Percentiles rank a stretch among this genome's conserved stretches.
Evolutionary conservation across 1,140 invertebrate genomes (phyloP).

Genomic region (Sesamia nonagrioides): DNA sequence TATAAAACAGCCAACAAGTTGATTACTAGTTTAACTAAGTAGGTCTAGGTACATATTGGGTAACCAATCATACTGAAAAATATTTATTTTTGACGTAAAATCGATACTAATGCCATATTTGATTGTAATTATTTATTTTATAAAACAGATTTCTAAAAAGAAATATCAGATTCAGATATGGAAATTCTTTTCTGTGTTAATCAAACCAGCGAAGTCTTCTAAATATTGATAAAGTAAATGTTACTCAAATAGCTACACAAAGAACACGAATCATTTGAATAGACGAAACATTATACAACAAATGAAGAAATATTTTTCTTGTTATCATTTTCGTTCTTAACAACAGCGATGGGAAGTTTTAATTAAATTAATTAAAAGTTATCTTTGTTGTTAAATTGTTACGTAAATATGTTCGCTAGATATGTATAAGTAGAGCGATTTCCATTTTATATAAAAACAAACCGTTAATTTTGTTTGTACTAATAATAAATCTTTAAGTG

Average conservation of each 20-base stretch:
- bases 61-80: too few relatives aligned
- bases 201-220: background rate
- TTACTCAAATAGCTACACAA: conserved; percentile 9
- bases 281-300: conserved; percentile 24
- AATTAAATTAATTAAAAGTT: conserved; percentile 58
- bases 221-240: conserved; percentile 24
- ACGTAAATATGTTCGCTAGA: conserved; percentile 6
- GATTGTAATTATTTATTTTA: too few relatives aligned
- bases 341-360: conserved; percentile 50
- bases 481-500: conserved; percentile 46
- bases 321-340: conserved; percentile 44
- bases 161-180: background rate
- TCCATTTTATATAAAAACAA: conserved; percentile 39
- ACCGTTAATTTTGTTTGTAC: conserved; percentile 42
- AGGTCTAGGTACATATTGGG: too few relatives aligned
- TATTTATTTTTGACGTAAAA: too few relatives aligned
- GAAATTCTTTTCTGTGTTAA: background rate
- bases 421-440: background rate
- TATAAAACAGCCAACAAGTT: too few relatives aligned
- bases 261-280: conserved; percentile 4
- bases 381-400: conserved; percentile 25
- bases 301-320: conserved; percentile 39
- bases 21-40: too few relatives aligned
- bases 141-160: background rate
- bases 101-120: too few relatives aligned